These are phyloP conservation scores for Sisor rabdophorus DNA, from an alignment of 2,113 vertebrate genomes.

Conservation along the genomic window DNA sequence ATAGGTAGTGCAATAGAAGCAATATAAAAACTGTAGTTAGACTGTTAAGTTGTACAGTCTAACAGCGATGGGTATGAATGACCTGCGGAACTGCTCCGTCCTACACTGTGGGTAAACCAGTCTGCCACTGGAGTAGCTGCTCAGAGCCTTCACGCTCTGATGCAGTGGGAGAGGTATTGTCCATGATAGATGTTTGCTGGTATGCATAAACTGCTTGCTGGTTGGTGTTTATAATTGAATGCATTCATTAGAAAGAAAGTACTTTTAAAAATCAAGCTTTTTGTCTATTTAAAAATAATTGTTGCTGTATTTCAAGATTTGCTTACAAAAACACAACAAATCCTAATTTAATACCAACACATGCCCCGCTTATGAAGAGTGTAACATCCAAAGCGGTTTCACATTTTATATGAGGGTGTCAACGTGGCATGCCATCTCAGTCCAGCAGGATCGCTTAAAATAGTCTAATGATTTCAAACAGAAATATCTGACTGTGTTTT, in stretches of 20 bases:
- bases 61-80: too few relatives aligned
- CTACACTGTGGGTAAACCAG: too few relatives aligned
- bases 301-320: background rate
- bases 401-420: slow-evolving; percentile 3
- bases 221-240: background rate
- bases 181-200: too few relatives aligned
- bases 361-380: background rate
- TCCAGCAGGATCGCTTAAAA: slow-evolving; percentile 8
- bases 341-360: background rate
- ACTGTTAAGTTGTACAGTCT: too few relatives aligned
- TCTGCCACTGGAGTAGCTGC: too few relatives aligned
- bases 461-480: background rate
- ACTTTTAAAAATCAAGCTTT: background rate
- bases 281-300: background rate
- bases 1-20: too few relatives aligned
- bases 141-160: too few relatives aligned
- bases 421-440: background rate
- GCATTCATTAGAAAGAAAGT: too few relatives aligned
- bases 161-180: too few relatives aligned
- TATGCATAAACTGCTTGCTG: background rate
- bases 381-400: background rate
- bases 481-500: background rate
- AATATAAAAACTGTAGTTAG: too few relatives aligned
- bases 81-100: too few relatives aligned
- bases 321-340: background rate